Conservation (phyloP, 1,140 invertebrate species). For the Pogonomyrmex barbatus region DNA sequence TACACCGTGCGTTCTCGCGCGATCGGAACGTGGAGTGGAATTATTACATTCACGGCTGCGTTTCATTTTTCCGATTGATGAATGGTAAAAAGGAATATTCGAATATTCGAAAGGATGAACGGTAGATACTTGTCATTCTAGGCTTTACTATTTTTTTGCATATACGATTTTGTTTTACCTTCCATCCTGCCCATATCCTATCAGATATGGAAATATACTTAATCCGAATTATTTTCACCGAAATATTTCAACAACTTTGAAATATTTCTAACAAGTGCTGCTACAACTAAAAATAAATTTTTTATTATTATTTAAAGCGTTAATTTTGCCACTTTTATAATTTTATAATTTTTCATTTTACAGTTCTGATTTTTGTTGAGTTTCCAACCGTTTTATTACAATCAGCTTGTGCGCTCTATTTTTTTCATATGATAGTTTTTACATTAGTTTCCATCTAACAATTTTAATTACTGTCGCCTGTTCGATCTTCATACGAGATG, state of each 20-base stretch:
- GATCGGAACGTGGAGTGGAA: constrained; percentile 52
- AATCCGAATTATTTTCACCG: constrained; percentile 48
- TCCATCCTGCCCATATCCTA: neutral
- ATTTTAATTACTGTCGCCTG: constrained; percentile 33
- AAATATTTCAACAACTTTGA: constrained; percentile 34
- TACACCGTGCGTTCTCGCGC: constrained; percentile 40
- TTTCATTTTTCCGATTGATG: constrained; percentile 60
- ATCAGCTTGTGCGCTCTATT: neutral
- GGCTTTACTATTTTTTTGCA: constrained; percentile 53
- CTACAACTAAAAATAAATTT: neutral
- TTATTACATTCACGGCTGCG: constrained; percentile 55
- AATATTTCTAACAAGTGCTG: neutral
- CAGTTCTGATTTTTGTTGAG: neutral
- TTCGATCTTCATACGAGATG: constrained; percentile 32
- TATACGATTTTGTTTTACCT: constrained; percentile 38
- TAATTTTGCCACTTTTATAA: constrained; percentile 28
- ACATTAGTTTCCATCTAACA: neutral
- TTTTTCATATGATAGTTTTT: neutral
- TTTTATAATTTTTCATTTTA: neutral
- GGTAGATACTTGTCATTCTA: constrained; percentile 49
- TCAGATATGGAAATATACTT: constrained; percentile 41
- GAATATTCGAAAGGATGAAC: constrained; percentile 34
- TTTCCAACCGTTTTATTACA: neutral
- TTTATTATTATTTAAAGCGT: constrained; percentile 15
- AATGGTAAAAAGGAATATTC: constrained; percentile 36